Evolutionary conservation across 1,140 invertebrate species (phyloP), one percentile per base, ranked within the genome.

Genomic region (Aporrectodea caliginosa): DNA sequence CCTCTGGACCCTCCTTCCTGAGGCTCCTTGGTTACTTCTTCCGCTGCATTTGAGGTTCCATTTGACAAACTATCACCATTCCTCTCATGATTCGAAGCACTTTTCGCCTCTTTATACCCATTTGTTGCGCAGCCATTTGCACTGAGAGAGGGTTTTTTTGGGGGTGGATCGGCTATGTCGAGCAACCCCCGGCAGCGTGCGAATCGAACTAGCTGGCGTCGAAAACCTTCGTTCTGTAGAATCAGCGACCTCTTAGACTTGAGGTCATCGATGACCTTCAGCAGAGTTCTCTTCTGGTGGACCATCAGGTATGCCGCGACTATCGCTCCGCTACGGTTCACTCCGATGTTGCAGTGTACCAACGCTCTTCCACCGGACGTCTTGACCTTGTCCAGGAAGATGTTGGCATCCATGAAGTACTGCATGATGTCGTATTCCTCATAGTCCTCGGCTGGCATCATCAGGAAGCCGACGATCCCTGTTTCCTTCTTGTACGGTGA

Each of bases 281-380:
- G 22, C 70, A 79, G 34, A 31, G 30, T 30, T 29, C 32, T 34
- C 34, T 32, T 73, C 70, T 35, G 35, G 29, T 31, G 31, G 70
- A 72, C 33, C 71, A 79, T 79, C 1, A 79, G 32, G 71, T 79
- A 79, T 32, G 78, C 78, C 16, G 72, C 72, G 1, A 35, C 70
- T 16, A 79, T 35, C 31, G 69, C 69, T 14, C 79, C 79, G 29
- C 79, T 81, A 29, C 81, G 75, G 22, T 80, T 81, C 35, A 82
- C 80, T 14, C 81, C 81, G 73, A 82, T 80, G 12, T 35, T 75
- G 69, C 81, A 82, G 31, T 82, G 81, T 16, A 82, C 81, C n/a
- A 82, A 73, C 16, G 75, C 69, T 68, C 69, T 74, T 1, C 81
- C 79, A 31, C 80, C 80, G 32, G 58, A 31, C 34, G 34, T 31